phyloP scores from a whole-genome alignment of 1,140 invertebrate species.

The Belonocnema kinseyi region DNA sequence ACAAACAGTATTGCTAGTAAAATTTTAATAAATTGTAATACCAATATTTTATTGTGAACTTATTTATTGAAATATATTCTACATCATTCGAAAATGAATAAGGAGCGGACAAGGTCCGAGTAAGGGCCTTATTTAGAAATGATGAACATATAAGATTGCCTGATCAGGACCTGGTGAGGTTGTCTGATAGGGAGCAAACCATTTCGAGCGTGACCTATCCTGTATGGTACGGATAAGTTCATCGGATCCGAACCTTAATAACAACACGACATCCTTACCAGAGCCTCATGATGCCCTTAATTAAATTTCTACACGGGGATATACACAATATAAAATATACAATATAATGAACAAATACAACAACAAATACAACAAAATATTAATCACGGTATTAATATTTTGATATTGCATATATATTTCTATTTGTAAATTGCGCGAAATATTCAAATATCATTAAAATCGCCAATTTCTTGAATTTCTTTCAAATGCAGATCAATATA shows the following conservation, averaged over 20 bases:
- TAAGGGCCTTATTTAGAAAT: background rate
- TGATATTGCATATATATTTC: too few species aligned
- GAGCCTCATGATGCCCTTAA: background rate
- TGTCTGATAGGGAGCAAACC: background rate
- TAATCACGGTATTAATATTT: too few species aligned
- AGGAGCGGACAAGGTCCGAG: background rate
- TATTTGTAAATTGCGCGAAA: too few species aligned
- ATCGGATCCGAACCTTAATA: background rate
- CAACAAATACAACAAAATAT: too few species aligned
- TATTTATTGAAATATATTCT: background rate
- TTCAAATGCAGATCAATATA: too few species aligned
- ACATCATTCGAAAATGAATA: background rate
- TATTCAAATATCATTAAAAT: too few species aligned
- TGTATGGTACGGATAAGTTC: background rate
- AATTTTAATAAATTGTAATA: background rate
- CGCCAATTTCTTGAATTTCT: too few species aligned
- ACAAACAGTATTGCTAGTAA: too few species aligned
- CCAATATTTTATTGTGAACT: background rate
- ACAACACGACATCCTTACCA: background rate
- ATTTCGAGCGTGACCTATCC: background rate
- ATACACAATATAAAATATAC: too few species aligned
- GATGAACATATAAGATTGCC: background rate
- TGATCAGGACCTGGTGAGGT: background rate
- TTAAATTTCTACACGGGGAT: background rate
- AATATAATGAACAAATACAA: too few species aligned